Conservation (phyloP, 1,140 invertebrate species). For the Papilio glaucus region DNA sequence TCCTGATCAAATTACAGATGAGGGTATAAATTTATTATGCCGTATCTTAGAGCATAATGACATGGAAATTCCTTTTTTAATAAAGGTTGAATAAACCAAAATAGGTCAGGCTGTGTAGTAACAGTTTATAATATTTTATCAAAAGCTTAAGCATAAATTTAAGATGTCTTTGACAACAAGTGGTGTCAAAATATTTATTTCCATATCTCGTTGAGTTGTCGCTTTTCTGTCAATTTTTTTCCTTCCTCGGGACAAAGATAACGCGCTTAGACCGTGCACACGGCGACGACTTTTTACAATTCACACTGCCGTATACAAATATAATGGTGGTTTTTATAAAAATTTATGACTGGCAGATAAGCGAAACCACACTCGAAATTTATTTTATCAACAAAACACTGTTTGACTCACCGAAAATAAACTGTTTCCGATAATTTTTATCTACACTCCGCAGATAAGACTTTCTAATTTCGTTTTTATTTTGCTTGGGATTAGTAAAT, state of each 20-base stretch:
- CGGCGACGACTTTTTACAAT: constrained; percentile 47
- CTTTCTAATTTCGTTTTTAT: background rate
- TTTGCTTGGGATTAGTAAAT: background rate
- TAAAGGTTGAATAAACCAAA: too few relatives aligned
- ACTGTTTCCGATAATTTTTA: constrained; percentile 37
- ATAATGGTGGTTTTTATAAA: constrained; percentile 43
- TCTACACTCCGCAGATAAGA: constrained; percentile 37
- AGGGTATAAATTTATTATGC: too few relatives aligned
- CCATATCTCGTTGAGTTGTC: constrained; percentile 41
- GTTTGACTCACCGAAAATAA: constrained; percentile 25
- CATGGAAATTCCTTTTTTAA: too few relatives aligned
- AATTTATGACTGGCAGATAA: constrained; percentile 48
- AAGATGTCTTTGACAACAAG: background rate
- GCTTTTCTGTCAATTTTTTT: constrained; percentile 57
- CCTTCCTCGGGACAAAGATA: constrained; percentile 66
- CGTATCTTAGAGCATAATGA: too few relatives aligned
- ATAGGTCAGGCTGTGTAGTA: too few relatives aligned
- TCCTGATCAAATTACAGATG: too few relatives aligned
- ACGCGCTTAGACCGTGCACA: constrained; percentile 44
- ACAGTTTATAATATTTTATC: too few relatives aligned
- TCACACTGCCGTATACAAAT: constrained; percentile 45
- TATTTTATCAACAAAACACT: constrained; percentile 17
- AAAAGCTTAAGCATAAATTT: background rate
- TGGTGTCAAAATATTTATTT: background rate
- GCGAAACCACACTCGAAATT: constrained; percentile 35